Evolutionary conservation across 2,888 invertebrate species (phyloP), one percentile per base, ranked within the genome.

Genomic region (Acanthococcus lagerstroemiae): DNA sequence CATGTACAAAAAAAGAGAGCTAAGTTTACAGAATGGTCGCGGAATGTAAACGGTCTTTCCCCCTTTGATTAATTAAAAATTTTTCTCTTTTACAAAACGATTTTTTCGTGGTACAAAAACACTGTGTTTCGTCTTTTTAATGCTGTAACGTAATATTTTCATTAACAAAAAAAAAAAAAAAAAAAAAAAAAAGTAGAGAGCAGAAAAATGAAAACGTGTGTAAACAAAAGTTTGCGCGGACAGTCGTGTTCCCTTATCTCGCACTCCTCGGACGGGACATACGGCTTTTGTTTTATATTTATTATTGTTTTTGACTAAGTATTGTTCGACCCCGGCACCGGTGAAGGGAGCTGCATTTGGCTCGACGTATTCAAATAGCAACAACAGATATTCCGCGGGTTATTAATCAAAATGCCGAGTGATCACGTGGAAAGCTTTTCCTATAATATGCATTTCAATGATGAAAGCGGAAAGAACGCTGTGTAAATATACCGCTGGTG

Each of bases 341-440:
- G 52, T 52, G n/a, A n/a, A n/a, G n/a, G n/a, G n/a, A n/a, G n/a
- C n/a, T n/a, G n/a, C n/a, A n/a, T n/a, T n/a, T n/a, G n/a, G n/a
- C n/a, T n/a, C n/a, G n/a, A n/a, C n/a, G n/a, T n/a, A n/a, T 37
- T 37, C 37, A 15, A 37, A 37, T 37, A 9, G 7, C 7, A 6
- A 17, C 17, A 17, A 48, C 12, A 17, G 6, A 17, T 15, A 48
- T 12, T 17, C 17, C 17, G 24, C 56, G 22, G 24, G 37, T 56
- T 56, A 56, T 44, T 56, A 56, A 56, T 56, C 56, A 56, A 56
- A 56, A 56, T 56, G 56, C 19, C 56, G 22, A 56, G 30, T 56
- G 44, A 56, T 56, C 44, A 56, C 56, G 44, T 37, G 37, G 15
- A 56, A 56, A 56, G 56, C 56, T 56, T 22, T 56, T 19, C 22